These are phyloP conservation scores for Caenorhabditis sp. DNA, from an alignment of 2,888 invertebrate species.

Conservation along the genomic window DNA sequence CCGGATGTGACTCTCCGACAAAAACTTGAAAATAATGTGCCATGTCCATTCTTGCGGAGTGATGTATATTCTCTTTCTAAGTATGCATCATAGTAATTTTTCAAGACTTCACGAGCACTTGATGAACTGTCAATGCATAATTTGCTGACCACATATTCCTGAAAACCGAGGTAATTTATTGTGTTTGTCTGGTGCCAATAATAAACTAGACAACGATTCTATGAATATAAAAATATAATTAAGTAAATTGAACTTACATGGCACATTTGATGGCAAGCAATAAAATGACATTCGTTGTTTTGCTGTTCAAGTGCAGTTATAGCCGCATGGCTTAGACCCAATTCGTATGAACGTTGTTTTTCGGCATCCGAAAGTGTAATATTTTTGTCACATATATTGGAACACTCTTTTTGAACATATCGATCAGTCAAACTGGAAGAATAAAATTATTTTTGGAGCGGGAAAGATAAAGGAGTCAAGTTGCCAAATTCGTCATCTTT, in stretches of 20 bases:
- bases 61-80: constrained; percentile 34
- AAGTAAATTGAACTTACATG: constrained; percentile 35
- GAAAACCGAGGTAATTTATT: constrained; percentile 7
- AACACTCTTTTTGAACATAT: constrained; percentile 44
- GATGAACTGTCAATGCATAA: constrained; percentile 35
- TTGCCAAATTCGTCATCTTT: not conserved
- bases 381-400: constrained; percentile 38
- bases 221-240: constrained; percentile 3
- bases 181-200: too few relatives aligned
- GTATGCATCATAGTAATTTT: constrained; percentile 43
- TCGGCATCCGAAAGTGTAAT: not conserved
- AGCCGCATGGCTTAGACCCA: not conserved
- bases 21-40: constrained; percentile 48
- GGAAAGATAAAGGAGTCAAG: not conserved
- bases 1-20: constrained; percentile 45
- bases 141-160: constrained; percentile 44
- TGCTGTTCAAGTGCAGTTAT: constrained; percentile 17
- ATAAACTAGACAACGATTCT: not conserved
- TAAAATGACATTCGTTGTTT: constrained; percentile 46
- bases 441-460: not conserved
- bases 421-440: constrained; percentile 34
- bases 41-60: constrained; percentile 31
- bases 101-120: constrained; percentile 26
- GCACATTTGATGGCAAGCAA: constrained; percentile 51
- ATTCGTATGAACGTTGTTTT: not conserved